phyloP scores from a whole-genome alignment of 2,888 invertebrate species.

The Dynastes grantii region DNA sequence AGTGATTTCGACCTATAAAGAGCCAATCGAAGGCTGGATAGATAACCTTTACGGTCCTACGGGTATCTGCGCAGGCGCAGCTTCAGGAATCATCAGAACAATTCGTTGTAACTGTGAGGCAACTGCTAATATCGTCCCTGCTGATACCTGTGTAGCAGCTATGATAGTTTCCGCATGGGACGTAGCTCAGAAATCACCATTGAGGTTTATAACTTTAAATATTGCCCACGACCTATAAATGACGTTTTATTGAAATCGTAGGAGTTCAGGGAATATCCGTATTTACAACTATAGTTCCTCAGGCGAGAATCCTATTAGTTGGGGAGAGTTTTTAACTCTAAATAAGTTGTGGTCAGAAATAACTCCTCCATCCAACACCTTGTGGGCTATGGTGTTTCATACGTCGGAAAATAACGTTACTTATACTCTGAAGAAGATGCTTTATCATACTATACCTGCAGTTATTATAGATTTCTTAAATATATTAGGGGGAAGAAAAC shows the following conservation, averaged over 20 bases:
- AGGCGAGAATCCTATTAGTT: constrained; percentile 74
- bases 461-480: constrained; percentile 57
- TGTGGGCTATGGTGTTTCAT: constrained; percentile 69
- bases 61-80: constrained; percentile 81
- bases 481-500: constrained; percentile 57
- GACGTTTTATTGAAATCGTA: not conserved
- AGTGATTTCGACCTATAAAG: constrained; percentile 80
- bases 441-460: constrained; percentile 61
- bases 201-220: not conserved
- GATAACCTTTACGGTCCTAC: constrained; percentile 94
- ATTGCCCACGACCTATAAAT: not conserved
- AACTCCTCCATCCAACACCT: constrained; percentile 72
- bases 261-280: constrained; percentile 59
- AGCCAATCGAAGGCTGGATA: constrained; percentile 88
- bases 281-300: constrained; percentile 78
- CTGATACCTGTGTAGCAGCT: constrained; percentile 87
- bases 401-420: constrained; percentile 63
- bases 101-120: constrained; percentile 76
- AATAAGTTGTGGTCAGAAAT: constrained; percentile 73
- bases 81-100: constrained; percentile 83
- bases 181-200: constrained; percentile 70
- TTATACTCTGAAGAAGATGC: constrained; percentile 69
- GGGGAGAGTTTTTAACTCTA: constrained; percentile 70
- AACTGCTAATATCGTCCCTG: constrained; percentile 83
- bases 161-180: constrained; percentile 86